Evolutionary conservation across 2,888 invertebrate genomes (phyloP).

Genomic region (Drosophila siamana): DNA sequence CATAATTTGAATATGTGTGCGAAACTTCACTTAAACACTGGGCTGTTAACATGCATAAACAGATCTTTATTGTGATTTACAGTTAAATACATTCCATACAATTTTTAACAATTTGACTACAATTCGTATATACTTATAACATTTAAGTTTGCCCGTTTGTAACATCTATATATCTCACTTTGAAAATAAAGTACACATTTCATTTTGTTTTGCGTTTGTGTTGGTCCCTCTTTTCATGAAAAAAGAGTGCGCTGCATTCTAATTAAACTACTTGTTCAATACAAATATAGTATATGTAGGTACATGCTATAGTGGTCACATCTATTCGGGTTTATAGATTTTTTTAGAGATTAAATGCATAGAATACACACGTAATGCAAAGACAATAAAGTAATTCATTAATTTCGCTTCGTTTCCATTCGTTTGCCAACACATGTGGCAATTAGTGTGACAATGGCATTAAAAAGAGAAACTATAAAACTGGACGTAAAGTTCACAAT

Average conservation of each 20-base stretch:
- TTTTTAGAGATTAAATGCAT: conserved; percentile 70
- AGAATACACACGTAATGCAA: conserved; percentile 50
- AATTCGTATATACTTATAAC: conserved; percentile 51
- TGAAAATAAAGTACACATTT: conserved; percentile 73
- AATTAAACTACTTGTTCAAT: conserved; percentile 59
- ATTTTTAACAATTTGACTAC: conserved; percentile 67
- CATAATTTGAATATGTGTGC: not conserved
- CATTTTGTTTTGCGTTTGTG: conserved; percentile 55
- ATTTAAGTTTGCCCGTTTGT: conserved; percentile 43
- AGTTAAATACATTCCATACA: conserved; percentile 61
- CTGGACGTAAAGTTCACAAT: conserved; percentile 65
- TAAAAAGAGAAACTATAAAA: conserved; percentile 60
- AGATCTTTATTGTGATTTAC: conserved; percentile 66
- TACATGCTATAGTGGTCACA: conserved; percentile 64
- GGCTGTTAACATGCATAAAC: conserved; percentile 64
- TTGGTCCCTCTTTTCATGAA: conserved; percentile 79
- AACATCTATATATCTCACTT: conserved; percentile 72
- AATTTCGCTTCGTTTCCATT: conserved; percentile 35
- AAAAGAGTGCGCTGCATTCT: conserved; percentile 77
- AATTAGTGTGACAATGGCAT: conserved; percentile 62
- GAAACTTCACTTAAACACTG: not conserved
- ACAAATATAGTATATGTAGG: conserved; percentile 39
- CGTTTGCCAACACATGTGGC: conserved; percentile 47
- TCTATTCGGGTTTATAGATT: conserved; percentile 59
- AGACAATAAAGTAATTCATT: conserved; percentile 73